A percentile compares a stretch with the other conserved stretches of the same genome.
Evolutionary conservation across 2,888 invertebrate species (phyloP).

Genomic region (Ceratothoa steindachneri): DNA sequence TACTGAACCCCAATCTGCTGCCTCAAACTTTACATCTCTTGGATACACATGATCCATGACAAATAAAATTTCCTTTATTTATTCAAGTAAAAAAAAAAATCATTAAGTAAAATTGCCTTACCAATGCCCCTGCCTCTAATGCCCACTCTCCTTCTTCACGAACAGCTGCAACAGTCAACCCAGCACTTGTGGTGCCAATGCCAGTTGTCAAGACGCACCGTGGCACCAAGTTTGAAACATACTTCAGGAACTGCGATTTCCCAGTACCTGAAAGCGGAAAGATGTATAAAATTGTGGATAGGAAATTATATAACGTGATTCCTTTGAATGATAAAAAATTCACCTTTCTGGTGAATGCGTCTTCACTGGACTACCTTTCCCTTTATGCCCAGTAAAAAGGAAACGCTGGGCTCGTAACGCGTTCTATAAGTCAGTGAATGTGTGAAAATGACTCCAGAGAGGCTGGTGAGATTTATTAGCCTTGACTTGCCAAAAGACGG

Average conservation of each 20-base stretch:
- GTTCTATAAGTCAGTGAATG: no score
- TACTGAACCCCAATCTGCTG: no score
- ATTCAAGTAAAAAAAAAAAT: no score
- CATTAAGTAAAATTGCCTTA: no score
- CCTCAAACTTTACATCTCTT: no score
- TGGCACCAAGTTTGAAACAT: slow-evolving; percentile 65
- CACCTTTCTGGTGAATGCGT: neutral
- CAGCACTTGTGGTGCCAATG: slow-evolving; percentile 71
- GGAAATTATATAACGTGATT: no score
- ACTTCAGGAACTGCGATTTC: slow-evolving; percentile 76
- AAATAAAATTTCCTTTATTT: no score
- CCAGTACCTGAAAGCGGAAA: slow-evolving; percentile 76
- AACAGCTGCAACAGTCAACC: slow-evolving; percentile 80
- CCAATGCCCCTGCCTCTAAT: slow-evolving; percentile 78
- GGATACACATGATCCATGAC: no score
- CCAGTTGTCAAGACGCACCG: slow-evolving; percentile 81
- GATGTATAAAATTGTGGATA: neutral
- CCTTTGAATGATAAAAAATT: neutral
- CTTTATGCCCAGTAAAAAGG: neutral
- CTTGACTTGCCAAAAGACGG: no score
- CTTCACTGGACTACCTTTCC: neutral
- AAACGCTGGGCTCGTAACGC: neutral
- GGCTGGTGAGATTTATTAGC: no score
- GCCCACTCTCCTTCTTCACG: slow-evolving; percentile 89
- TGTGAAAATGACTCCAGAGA: no score